Evolutionary conservation across 2,113 vertebrate species (phyloP), one percentile per base, ranked within the genome.

Genomic region (Coturnix japonica): DNA sequence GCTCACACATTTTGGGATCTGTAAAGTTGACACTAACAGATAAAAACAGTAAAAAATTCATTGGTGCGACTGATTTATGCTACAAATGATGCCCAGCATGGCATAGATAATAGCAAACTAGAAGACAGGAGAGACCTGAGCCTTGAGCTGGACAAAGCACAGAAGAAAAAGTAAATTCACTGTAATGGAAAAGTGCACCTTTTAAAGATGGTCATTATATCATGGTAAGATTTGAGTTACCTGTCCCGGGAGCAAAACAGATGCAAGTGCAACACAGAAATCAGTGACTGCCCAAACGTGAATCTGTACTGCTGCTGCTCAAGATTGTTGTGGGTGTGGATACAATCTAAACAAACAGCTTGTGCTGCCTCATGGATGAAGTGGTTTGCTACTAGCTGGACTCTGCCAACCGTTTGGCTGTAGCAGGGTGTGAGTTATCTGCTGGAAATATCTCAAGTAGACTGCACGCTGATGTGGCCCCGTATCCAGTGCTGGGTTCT

Each of bases 301-400:
- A 46, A 47, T 35, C 57, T 28, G 4, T 12, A 13, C 39, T 35
- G 35, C 22, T 81, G 65, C 13, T 28, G 11, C 54, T 79, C 53
- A 63, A 28, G 70, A 18, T 25, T 51, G 70, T 44, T 69, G 43
- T 26, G 37, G 28, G 16, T 0, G 1, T 22, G 39, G 71, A 39
- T 5, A 8, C 13, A 43, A 19, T 43, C 53, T 66, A 53, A n/a
- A 8, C 19, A 37, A 85, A n/a, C 22, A 72, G 5, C 13, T 61
- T 67, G 46, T 61, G 46, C 19, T 77, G 49, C 11, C 54, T 0
- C 0, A 21, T 7, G 26, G 51, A 56, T 0, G 0, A 31, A 63
- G 72, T 5, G 26, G 39, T 39, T 72, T 63, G 60, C 54, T 82
- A 17, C 11, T 9, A 67, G 16, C 19, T 19, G 31, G 17, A 26